Evolutionary conservation across 2,888 invertebrate species (phyloP).

Genomic region (Philhelius pedissequus): DNA sequence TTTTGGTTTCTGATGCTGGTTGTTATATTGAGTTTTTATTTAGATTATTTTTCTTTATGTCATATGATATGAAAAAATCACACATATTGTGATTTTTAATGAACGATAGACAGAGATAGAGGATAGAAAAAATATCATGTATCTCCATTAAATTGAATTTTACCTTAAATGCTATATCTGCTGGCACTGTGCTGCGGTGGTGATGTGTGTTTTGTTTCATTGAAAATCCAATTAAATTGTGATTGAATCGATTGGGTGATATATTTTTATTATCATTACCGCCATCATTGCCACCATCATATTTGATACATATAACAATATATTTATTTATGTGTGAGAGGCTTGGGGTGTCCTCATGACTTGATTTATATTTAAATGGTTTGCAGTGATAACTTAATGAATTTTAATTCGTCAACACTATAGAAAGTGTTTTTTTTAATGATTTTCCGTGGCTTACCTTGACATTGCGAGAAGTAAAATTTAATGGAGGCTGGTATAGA

Average conservation of each 20-base stretch:
- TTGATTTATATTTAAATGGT: too few species aligned
- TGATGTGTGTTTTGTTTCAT: slow-evolving; percentile 9
- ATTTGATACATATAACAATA: neutral
- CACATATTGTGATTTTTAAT: neutral
- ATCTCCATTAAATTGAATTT: slow-evolving; percentile 4
- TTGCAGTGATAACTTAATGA: too few species aligned
- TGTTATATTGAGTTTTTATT: slow-evolving; percentile 30
- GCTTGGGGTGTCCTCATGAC: too few species aligned
- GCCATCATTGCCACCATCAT: neutral
- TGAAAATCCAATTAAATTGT: slow-evolving; percentile 52
- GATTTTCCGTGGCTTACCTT: too few species aligned
- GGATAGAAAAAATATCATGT: neutral
- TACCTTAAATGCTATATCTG: slow-evolving; percentile 2
- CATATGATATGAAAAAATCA: neutral
- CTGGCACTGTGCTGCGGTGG: neutral
- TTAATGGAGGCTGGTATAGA: too few species aligned
- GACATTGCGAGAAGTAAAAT: too few species aligned
- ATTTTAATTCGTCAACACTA: too few species aligned
- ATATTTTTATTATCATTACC: neutral
- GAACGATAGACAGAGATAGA: neutral
- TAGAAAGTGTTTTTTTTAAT: too few species aligned
- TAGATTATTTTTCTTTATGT: neutral
- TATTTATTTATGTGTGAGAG: too few species aligned
- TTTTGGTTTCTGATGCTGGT: slow-evolving; percentile 21
- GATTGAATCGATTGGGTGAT: slow-evolving; percentile 31